These are phyloP conservation scores for Aporophyla nigra DNA, from an alignment of 2,888 invertebrate species.

Conservation along the genomic window DNA sequence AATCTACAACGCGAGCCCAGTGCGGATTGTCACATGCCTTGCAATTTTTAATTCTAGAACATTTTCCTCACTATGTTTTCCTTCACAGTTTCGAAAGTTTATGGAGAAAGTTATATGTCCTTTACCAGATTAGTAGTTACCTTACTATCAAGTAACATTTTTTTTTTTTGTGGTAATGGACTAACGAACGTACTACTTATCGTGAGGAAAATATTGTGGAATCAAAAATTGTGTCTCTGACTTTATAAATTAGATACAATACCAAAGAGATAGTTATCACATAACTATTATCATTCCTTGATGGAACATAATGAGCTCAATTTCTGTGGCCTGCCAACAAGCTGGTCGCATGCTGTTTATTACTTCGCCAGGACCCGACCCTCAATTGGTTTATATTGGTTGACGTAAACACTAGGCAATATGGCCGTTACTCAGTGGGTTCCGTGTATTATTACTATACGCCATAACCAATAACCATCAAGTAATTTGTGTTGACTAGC, in stretches of 20 bases:
- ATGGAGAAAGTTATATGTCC: no score
- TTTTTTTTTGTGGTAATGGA: no score
- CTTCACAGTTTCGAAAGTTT: no score
- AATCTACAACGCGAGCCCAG: no score
- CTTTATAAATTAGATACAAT: neutral
- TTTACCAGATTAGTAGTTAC: neutral
- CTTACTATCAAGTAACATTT: conserved; percentile 2
- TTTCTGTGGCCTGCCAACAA: conserved; percentile 66
- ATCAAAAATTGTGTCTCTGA: no score
- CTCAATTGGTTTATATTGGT: conserved; percentile 88
- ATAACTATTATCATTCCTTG: conserved; percentile 50
- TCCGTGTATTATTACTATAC: conserved; percentile 56
- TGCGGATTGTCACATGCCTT: no score
- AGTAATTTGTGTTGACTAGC: conserved; percentile 56
- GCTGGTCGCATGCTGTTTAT: conserved; percentile 73
- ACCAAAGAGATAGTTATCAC: neutral
- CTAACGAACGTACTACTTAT: no score
- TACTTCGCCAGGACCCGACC: conserved; percentile 65
- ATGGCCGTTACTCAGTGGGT: conserved; percentile 57
- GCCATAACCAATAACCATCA: conserved; percentile 57
- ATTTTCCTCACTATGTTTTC: no score
- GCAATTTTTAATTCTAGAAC: no score
- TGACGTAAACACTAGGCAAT: conserved; percentile 76
- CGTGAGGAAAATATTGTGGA: no score
- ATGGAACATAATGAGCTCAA: conserved; percentile 70